Evolutionary conservation across 2,797 vertebrate species (phyloP), one percentile per base, ranked within the genome.

Genomic region (Tangara arthus): DNA sequence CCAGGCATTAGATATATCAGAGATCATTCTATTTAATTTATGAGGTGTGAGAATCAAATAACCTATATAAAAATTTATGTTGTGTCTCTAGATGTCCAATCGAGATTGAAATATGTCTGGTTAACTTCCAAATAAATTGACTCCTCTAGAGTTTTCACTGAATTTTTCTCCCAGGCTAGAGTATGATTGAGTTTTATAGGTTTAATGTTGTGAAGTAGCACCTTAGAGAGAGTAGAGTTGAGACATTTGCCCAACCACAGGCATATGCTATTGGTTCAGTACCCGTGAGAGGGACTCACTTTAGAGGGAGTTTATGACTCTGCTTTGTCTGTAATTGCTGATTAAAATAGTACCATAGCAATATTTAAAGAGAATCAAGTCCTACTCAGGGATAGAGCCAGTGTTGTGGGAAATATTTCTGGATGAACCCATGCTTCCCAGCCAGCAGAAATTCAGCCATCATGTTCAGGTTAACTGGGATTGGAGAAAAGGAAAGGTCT

Each of bases 1-100:
- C 75, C 57, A 95, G 92, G 64, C 96, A 90, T 84, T 94, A 94
- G 88, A 95, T 93, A 97, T 94, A 96, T 96, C 85, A 94, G 93
- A 97, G 95, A 96, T 95, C 94, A 95, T 95, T 96, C 88, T 95
- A 95, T 94, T 97, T 95, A 93, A 96, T 97, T 98, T 97, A 97
- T 96, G 96, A 98, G 87, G 96, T 97, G 90, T 97, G 96, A 97
- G 95, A 96, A 95, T 98, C 95, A 97, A 98, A 97, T 97, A 97
- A 97, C 94, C 91, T 95, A 92, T 96, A 97, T 96, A 97, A 97
- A 97, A 97, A 93, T 98, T 97, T 97, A 96, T 93, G 84, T 97
- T 97, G 96, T 97, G 96, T 98, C 97, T 98, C 94, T 95, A 94
- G 95, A 96, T 97, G 96, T 97, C 94, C 97, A 96, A 97, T 95